Evolutionary conservation across 2,888 invertebrate genomes (phyloP).

Genomic region (Eupithecia dodoneata): DNA sequence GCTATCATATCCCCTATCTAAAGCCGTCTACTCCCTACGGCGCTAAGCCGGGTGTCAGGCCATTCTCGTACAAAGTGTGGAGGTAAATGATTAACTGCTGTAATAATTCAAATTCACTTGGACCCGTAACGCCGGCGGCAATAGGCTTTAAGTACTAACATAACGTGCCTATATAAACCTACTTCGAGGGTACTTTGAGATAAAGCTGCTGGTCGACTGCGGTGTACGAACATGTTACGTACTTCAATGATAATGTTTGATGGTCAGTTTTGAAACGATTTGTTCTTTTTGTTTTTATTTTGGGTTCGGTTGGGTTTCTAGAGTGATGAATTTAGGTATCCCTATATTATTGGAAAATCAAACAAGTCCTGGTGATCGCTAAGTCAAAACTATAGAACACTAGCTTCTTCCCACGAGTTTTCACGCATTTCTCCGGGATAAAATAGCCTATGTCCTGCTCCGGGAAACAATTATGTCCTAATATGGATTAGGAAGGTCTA

Average conservation of each 20-base stretch:
- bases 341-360: neutral
- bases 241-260: neutral
- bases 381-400: neutral
- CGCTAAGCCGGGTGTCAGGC: neutral
- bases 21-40: neutral
- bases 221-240: neutral
- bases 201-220: neutral
- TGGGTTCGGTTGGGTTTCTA: neutral
- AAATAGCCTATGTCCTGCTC: neutral
- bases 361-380: neutral
- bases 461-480: no score
- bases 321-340: neutral
- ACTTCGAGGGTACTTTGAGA: neutral
- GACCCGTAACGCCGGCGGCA: slow-evolving; percentile 13
- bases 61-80: slow-evolving; percentile 6
- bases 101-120: slow-evolving; percentile 18
- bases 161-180: slow-evolving; percentile 13
- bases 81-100: slow-evolving; percentile 14
- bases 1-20: neutral
- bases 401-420: neutral
- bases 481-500: neutral
- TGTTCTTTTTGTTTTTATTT: neutral
- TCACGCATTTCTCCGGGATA: neutral
- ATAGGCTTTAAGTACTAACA: slow-evolving; percentile 15
- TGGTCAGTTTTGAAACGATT: neutral